Conservation (phyloP, 2,888 invertebrate genomes). For the Maniola hyperantus region DNA sequence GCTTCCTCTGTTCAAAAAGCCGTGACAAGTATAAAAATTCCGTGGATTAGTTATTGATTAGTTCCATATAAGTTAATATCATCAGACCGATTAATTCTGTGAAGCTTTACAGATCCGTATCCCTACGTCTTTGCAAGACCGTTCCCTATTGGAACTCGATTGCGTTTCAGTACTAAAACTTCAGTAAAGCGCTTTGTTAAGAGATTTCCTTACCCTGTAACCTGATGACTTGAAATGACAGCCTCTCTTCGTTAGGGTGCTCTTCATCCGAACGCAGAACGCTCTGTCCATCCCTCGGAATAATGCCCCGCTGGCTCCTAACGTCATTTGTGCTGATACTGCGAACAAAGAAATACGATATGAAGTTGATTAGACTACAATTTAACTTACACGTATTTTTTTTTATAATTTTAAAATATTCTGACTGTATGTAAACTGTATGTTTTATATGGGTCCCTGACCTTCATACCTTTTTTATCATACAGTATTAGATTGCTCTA, state of each 20-base stretch:
- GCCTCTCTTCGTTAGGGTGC: conserved; percentile 97
- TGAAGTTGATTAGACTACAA: no score
- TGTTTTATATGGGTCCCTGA: no score
- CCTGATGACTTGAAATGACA: conserved; percentile 98
- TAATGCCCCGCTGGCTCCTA: conserved; percentile 85
- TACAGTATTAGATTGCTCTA: no score
- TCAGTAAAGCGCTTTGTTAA: not conserved
- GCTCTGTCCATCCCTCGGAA: conserved; percentile 95
- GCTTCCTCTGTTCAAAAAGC: no score
- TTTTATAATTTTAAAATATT: no score
- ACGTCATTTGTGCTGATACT: conserved; percentile 93
- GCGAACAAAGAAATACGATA: conserved; percentile 48
- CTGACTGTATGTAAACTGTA: no score
- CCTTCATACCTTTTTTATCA: no score
- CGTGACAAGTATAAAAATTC: not conserved
- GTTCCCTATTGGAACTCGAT: not conserved
- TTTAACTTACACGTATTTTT: no score
- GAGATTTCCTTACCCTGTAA: conserved; percentile 89
- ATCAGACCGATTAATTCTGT: not conserved
- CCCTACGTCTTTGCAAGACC: not conserved
- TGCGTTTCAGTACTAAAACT: not conserved
- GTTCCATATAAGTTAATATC: not conserved
- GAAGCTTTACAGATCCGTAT: not conserved
- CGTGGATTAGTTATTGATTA: not conserved
- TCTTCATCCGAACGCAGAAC: conserved; percentile 98